phyloP scores from a whole-genome alignment of 2,888 invertebrate genomes.

The Fragum whitleyi region DNA sequence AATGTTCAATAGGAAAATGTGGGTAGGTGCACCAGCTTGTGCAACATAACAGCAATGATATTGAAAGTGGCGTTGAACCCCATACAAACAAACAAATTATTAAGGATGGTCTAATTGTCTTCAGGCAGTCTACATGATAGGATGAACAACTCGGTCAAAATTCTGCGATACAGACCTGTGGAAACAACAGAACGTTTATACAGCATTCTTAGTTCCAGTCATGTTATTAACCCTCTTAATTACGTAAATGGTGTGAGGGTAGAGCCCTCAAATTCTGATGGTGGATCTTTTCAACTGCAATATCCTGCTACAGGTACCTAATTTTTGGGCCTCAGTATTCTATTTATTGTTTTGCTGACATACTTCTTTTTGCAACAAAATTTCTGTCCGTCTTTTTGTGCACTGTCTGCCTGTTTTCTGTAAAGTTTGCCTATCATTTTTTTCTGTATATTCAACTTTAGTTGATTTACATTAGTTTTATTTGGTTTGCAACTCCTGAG shows the following conservation, averaged over 20 bases:
- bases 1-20: too few relatives aligned
- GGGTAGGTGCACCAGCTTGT: too few relatives aligned
- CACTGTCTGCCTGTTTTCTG: neutral
- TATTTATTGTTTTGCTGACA: neutral
- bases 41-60: too few relatives aligned
- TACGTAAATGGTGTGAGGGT: constrained; percentile 78
- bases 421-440: neutral
- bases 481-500: too few relatives aligned
- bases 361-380: neutral
- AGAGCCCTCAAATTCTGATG: constrained; percentile 64
- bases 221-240: constrained; percentile 75
- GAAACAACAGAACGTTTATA: neutral
- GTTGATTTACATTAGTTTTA: too few relatives aligned
- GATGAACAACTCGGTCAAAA: neutral
- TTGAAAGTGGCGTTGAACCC: neutral
- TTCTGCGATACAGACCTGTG: neutral
- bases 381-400: neutral
- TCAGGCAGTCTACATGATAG: neutral
- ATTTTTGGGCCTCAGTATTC: neutral
- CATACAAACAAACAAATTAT: neutral
- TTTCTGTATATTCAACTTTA: too few relatives aligned
- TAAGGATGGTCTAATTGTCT: neutral
- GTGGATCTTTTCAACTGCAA: constrained; percentile 70
- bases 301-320: constrained; percentile 82
- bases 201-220: neutral